Percentiles rank a stretch among this genome's conserved stretches.
phyloP scores from a whole-genome alignment of 2,888 invertebrate species.

The Melinaea menophilus region DNA sequence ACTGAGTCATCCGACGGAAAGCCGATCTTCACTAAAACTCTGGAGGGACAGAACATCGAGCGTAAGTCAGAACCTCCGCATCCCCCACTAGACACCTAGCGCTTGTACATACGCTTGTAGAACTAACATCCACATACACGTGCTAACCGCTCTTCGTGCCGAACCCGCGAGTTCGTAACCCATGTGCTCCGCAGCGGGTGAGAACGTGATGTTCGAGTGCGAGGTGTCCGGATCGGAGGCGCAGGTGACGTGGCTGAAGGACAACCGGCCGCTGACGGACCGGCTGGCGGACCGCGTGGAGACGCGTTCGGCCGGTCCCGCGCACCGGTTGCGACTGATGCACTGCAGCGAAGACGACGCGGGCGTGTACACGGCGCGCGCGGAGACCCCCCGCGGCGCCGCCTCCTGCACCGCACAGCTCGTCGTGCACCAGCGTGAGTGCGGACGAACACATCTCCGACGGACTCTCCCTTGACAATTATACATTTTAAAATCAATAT shows the following conservation, averaged over 20 bases:
- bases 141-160: conserved; percentile 42
- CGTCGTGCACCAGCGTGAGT: conserved; percentile 90
- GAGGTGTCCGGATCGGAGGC: conserved; percentile 80
- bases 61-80: conserved; percentile 79
- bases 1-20: conserved; percentile 75
- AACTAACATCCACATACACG: conserved; percentile 66
- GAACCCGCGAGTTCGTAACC: conserved; percentile 37
- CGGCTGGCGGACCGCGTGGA: conserved; percentile 85
- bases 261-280: conserved; percentile 89
- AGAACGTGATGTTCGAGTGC: conserved; percentile 89
- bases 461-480: not conserved
- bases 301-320: conserved; percentile 75
- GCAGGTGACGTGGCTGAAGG: conserved; percentile 89
- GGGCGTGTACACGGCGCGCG: conserved; percentile 94
- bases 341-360: conserved; percentile 88
- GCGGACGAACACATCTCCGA: not conserved
- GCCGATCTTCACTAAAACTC: conserved; percentile 84
- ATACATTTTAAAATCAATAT: not conserved
- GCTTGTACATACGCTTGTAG: conserved; percentile 76
- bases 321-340: conserved; percentile 84
- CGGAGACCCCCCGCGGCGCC: conserved; percentile 88
- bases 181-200: conserved; percentile 83
- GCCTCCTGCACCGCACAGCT: conserved; percentile 92
- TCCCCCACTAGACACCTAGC: conserved; percentile 48
- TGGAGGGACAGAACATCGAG: conserved; percentile 87